A percentile compares a stretch with the other conserved stretches of the same genome.
These are phyloP conservation scores for Bembecia ichneumoniformis DNA, from an alignment of 2,888 invertebrate genomes.

Conservation along the genomic window DNA sequence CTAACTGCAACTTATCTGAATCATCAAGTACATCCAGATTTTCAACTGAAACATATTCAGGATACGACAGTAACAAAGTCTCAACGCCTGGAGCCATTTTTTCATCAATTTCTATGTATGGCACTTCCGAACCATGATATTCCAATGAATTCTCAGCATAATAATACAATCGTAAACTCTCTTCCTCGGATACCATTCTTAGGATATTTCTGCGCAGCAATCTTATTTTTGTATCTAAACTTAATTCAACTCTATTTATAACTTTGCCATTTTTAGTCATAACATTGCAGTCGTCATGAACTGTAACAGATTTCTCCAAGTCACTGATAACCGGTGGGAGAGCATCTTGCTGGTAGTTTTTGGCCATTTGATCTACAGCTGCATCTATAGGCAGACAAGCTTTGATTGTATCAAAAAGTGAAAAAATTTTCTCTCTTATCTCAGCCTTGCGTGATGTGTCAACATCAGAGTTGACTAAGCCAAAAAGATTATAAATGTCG, in stretches of 20 bases:
- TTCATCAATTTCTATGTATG: constrained; percentile 78
- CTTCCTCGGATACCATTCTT: constrained; percentile 76
- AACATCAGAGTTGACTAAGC: constrained; percentile 75
- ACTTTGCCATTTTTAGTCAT: constrained; percentile 76
- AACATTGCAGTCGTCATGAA: constrained; percentile 79
- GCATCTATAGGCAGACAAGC: constrained; percentile 78
- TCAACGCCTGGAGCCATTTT: constrained; percentile 79
- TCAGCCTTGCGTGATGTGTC: constrained; percentile 51
- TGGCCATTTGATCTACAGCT: constrained; percentile 90
- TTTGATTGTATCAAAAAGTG: constrained; percentile 73
- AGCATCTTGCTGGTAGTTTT: constrained; percentile 86
- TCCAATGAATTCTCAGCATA: constrained; percentile 87
- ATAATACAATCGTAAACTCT: constrained; percentile 79
- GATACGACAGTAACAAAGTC: constrained; percentile 80
- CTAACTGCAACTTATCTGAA: constrained; percentile 75
- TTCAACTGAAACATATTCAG: constrained; percentile 80
- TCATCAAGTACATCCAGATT: constrained; percentile 77
- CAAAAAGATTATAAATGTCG: constrained; percentile 82
- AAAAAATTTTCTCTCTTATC: constrained; percentile 66
- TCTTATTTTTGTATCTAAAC: constrained; percentile 75
- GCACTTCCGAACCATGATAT: constrained; percentile 85
- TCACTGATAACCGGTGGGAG: constrained; percentile 85
- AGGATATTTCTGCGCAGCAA: constrained; percentile 71
- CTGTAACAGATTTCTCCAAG: constrained; percentile 78
- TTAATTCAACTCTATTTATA: constrained; percentile 76